Evolutionary conservation across 1,140 invertebrate genomes (phyloP), one percentile per base, ranked within the genome.

Genomic region (Nephotettix cincticeps): DNA sequence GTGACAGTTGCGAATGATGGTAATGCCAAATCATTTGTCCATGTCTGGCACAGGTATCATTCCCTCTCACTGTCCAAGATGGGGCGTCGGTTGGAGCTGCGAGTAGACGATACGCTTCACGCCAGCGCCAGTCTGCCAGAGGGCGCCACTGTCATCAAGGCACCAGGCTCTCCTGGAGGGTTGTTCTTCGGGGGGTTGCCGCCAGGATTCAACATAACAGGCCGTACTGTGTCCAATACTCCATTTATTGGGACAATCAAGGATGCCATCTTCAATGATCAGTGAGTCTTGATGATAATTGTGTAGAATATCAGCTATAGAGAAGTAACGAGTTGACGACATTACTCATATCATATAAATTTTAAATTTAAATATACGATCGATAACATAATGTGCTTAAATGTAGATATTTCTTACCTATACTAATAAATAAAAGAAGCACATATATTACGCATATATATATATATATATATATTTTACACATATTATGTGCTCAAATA

Each of bases 241-340:
- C 83, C 84, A 58, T 80, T 91, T 6, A 83, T 85, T 68, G 94
- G 94, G 29, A 89, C 91, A 4, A 90, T 96, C 23, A 89, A 88
- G 74, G 91, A 96, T 82, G 86, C 91, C 19, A 88, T 93, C 68
- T 89, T 94, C 71, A 91, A 93, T 78, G 88, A 93, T 73, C 84
- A 87, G 90, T 92, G 82, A 85, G 86, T 84, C 32, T 6, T 36
- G n/a, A n/a, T n/a, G n/a, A n/a, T n/a, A n/a, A n/a, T n/a, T n/a
- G n/a, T n/a, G n/a, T n/a, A n/a, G n/a, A n/a, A n/a, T n/a, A n/a
- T n/a, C n/a, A n/a, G n/a, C n/a, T n/a, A n/a, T n/a, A n/a, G n/a
- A n/a, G n/a, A n/a, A n/a, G n/a, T n/a, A n/a, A n/a, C n/a, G n/a
- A n/a, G n/a, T n/a, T n/a, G n/a, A n/a, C n/a, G n/a, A n/a, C n/a